Conservation (phyloP, 2,113 vertebrate species). For the Cyprinus carpio region DNA sequence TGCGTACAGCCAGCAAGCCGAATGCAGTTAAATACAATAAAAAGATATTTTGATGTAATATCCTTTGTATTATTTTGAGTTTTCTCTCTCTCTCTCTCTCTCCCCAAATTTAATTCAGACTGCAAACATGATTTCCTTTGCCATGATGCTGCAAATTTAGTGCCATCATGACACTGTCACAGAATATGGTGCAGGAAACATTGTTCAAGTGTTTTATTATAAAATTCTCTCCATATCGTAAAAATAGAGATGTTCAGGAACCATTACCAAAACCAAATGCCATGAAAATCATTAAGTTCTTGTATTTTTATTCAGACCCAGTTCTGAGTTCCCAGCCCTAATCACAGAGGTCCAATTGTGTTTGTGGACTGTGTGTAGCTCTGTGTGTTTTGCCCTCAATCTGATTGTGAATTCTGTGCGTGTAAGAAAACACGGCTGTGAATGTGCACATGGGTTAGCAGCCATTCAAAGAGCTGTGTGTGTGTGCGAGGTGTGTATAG, state of each 20-base stretch:
- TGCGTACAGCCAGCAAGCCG: neutral
- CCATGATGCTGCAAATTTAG: neutral
- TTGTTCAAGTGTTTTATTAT: neutral
- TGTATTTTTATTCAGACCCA: neutral
- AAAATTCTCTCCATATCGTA: neutral
- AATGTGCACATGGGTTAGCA: constrained; percentile 25
- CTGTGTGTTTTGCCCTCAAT: constrained; percentile 23
- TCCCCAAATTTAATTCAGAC: neutral
- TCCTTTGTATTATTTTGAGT: neutral
- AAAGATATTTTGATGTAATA: neutral
- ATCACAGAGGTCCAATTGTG: neutral
- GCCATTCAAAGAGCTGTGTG: constrained; percentile 5
- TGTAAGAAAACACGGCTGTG: constrained; percentile 28
- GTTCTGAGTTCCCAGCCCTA: neutral
- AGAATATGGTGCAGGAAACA: neutral
- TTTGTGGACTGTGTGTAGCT: neutral
- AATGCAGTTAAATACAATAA: neutral
- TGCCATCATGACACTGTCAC: neutral
- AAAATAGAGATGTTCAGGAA: neutral
- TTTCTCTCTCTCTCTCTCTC: neutral
- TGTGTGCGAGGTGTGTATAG: constrained; percentile 56
- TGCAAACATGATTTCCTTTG: neutral
- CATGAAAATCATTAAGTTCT: neutral
- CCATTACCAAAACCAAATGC: neutral
- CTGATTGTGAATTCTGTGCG: constrained; percentile 31